Base-by-base conservation (phyloP, 2,113 vertebrate genomes). In the Cairina moschata region DNA sequence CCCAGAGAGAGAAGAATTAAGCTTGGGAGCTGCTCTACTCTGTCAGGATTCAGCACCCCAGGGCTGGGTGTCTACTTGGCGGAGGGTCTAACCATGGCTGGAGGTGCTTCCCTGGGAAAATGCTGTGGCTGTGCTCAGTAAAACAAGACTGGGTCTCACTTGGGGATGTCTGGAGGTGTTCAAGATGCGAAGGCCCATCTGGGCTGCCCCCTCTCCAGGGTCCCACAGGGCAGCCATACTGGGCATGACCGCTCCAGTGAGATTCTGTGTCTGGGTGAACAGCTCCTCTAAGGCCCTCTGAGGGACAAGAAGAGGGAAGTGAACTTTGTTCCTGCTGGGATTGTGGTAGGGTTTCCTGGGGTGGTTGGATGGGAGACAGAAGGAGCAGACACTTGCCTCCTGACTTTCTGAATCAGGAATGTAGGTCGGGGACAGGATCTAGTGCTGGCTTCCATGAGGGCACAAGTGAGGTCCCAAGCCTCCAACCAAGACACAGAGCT, bases 371-470 rank as follows among this genome's bases (percentile, higher is more conserved):
- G n/a, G 44, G 34, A 29, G 34, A 17, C 31, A 79, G 58, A 38
- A 80, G 29, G 72, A 31, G 32, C 20, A 48, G 32, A 2, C 48
- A 73, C 18, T 5, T 1, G 1, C 5, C 13, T 80, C 32, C 11
- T 4, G 20, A 9, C 23, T 83, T 86, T 29, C 63, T 48, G 50
- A 76, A 31, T 32, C 28, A 7, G 2, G 3, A 28, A 52, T 82
- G 23, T 58, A n/a, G 38, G 11, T 15, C 40, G 44, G 56, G 18
- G 50, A 5, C 50, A 85, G 62, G n/a, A 46, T 17, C 55, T 1
- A 2, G 4, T 23, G 3, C 32, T 38, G 67, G 3, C 23, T 32
- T 58, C 46, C 48, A 32, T 0, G 5, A 18, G 25, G 22, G 0
- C 60, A 36, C 22, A 31, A 87, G 9, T 23, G 56, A 81, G 56